Percentiles rank a stretch among this genome's conserved stretches.
phyloP scores from a whole-genome alignment of 2,797 vertebrate genomes.

The Poeciliopsis infans region DNA sequence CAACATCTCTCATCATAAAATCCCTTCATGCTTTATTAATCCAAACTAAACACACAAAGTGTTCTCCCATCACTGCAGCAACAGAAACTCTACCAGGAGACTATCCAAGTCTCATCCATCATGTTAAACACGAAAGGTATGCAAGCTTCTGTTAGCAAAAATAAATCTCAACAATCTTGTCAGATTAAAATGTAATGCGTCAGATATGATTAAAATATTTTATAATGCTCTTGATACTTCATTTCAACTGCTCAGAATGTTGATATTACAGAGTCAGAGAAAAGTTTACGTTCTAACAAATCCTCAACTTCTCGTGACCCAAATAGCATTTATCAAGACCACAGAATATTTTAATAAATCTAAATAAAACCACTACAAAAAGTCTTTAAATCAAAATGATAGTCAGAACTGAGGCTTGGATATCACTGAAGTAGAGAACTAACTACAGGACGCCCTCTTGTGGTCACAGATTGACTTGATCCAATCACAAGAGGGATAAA shows the following conservation, averaged over 20 bases:
- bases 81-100: neutral
- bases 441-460: slow-evolving; percentile 55
- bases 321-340: neutral
- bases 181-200: neutral
- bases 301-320: neutral
- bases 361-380: neutral
- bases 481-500: neutral
- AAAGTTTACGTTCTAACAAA: neutral
- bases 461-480: slow-evolving; percentile 22
- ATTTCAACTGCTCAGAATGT: neutral
- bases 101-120: neutral
- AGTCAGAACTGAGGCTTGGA: neutral
- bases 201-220: neutral
- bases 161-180: slow-evolving; percentile 27
- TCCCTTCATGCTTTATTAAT: neutral
- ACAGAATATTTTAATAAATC: neutral
- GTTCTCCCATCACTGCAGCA: neutral
- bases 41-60: neutral
- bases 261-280: neutral
- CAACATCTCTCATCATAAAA: neutral
- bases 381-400: neutral
- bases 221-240: neutral
- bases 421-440: neutral
- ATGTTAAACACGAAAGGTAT: neutral
- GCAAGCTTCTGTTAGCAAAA: neutral